These are phyloP conservation scores for Drosophila prolongata DNA, from an alignment of 2,888 invertebrate species.

Conservation along the genomic window DNA sequence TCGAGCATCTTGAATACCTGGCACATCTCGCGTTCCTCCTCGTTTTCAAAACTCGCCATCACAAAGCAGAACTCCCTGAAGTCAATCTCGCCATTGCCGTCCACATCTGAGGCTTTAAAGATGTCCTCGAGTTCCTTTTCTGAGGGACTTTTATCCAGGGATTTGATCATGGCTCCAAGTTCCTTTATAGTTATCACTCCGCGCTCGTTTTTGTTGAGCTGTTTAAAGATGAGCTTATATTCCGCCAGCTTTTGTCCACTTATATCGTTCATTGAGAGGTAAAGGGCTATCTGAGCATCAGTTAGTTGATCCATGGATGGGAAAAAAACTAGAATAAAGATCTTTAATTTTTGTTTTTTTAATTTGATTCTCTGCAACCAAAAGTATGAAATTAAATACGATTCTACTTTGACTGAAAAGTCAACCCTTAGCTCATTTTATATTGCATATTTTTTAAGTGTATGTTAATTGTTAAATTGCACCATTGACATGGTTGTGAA, in stretches of 20 bases:
- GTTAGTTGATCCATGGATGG: too few species aligned
- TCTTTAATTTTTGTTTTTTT: too few species aligned
- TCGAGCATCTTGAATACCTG: background rate
- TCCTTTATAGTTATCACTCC: background rate
- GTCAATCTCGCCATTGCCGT: background rate
- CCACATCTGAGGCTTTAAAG: background rate
- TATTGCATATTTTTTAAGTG: background rate
- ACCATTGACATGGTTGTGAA: constrained; percentile 1
- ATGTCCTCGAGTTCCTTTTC: background rate
- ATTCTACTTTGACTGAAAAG: too few species aligned
- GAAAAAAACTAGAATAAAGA: too few species aligned
- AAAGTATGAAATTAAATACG: too few species aligned
- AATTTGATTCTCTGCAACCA: too few species aligned
- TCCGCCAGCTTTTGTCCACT: background rate
- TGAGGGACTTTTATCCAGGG: background rate
- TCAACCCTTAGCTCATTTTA: too few species aligned
- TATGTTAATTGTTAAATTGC: background rate
- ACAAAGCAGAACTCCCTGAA: background rate
- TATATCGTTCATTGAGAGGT: background rate
- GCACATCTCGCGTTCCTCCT: background rate
- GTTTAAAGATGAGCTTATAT: background rate
- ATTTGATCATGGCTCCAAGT: background rate
- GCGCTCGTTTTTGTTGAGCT: background rate
- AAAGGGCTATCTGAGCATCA: too few species aligned
- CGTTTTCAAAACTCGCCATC: background rate